phyloP scores from a whole-genome alignment of 2,113 vertebrate species.

The Triplophysa siluroides region DNA sequence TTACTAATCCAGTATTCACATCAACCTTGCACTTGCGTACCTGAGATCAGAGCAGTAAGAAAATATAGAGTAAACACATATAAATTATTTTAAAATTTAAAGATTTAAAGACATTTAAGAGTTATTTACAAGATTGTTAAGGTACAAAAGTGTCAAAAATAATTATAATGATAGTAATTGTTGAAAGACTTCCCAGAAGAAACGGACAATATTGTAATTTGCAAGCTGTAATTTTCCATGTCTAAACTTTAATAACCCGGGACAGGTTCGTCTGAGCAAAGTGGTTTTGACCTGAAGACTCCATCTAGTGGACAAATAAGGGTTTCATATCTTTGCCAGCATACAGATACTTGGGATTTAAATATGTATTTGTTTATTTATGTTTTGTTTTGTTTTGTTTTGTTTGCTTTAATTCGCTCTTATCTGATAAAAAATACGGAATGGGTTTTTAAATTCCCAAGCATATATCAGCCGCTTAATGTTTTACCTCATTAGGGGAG shows the following conservation, averaged over 20 bases:
- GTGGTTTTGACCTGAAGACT: neutral
- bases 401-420: neutral
- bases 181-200: neutral
- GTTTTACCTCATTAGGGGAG: constrained; percentile 72
- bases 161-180: neutral
- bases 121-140: neutral
- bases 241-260: neutral
- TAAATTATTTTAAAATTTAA: too few relatives aligned
- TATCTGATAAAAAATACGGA: too few relatives aligned
- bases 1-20: constrained; percentile 7
- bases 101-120: too few relatives aligned
- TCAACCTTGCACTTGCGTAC: too few relatives aligned
- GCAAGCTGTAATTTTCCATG: neutral
- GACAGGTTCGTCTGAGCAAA: neutral
- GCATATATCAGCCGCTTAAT: neutral
- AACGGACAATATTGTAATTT: neutral
- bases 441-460: too few relatives aligned
- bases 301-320: constrained; percentile 20
- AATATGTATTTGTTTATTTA: neutral
- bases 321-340: neutral
- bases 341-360: neutral
- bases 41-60: too few relatives aligned
- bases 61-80: too few relatives aligned
- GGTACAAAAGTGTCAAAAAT: neutral
- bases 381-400: neutral